A percentile compares a stretch with the other conserved stretches of the same genome.
Conservation (phyloP, 2,113 vertebrate genomes). For the Centropus bengalensis region DNA sequence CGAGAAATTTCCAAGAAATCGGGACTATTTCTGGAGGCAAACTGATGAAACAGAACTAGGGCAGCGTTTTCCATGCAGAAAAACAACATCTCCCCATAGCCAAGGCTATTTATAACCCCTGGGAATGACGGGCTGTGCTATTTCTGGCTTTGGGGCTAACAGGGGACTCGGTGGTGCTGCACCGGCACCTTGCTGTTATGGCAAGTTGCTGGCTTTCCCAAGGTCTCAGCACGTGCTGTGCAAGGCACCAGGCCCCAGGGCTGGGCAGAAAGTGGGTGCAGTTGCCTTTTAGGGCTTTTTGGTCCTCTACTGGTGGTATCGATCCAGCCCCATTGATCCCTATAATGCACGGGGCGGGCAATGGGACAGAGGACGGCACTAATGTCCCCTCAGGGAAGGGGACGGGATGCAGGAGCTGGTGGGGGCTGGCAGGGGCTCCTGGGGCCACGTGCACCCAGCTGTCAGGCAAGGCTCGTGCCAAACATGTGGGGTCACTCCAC, state of each 20-base stretch:
- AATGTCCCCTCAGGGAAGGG: constrained; percentile 11
- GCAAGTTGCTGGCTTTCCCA: not conserved
- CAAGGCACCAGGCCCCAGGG: not conserved
- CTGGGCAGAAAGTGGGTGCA: not conserved
- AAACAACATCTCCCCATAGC: constrained; percentile 75
- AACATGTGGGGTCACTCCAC: not conserved
- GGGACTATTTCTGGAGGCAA: constrained; percentile 77
- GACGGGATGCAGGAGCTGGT: not conserved
- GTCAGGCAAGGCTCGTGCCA: not conserved
- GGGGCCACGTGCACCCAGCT: not conserved
- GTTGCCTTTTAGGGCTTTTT: not conserved
- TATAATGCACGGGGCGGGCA: not conserved
- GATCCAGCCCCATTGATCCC: not conserved
- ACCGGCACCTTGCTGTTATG: fast-evolving
- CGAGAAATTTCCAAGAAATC: constrained; percentile 63
- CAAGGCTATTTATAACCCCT: constrained; percentile 82
- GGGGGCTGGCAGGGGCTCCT: not conserved
- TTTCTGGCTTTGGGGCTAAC: constrained; percentile 70
- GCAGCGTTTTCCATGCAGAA: constrained; percentile 74
- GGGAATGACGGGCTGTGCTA: constrained; percentile 76
- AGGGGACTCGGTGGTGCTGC: not conserved
- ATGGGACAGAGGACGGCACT: not conserved
- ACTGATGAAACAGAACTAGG: constrained; percentile 71
- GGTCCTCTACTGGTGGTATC: not conserved
- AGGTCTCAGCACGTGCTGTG: fast-evolving